These are phyloP conservation scores for Ceratina australensis DNA, from an alignment of 1,140 invertebrate species.

Conservation along the genomic window DNA sequence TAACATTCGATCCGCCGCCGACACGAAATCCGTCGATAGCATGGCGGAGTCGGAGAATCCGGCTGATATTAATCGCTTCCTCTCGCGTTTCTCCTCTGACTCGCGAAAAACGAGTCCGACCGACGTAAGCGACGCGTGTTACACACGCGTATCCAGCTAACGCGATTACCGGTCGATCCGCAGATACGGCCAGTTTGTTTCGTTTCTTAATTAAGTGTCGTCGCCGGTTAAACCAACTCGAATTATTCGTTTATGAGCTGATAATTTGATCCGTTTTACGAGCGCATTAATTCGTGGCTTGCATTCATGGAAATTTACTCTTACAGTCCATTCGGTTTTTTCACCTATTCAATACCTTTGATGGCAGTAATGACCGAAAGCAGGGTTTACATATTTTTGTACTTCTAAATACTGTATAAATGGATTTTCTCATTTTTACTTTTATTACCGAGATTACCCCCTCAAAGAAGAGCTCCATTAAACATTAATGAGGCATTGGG, in stretches of 20 bases:
- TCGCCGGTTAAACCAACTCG: neutral
- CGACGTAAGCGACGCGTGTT: neutral
- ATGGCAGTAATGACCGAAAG: no score
- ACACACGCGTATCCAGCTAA: slow-evolving; percentile 3
- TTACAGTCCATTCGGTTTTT: no score
- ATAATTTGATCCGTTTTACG: slow-evolving; percentile 13
- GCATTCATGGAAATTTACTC: neutral
- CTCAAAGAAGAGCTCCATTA: no score
- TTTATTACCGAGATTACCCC: no score
- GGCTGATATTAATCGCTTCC: neutral
- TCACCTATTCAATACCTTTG: no score
- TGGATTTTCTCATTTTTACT: no score
- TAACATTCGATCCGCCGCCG: slow-evolving; percentile 42
- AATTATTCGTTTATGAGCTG: slow-evolving; percentile 2
- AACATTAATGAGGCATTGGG: no score
- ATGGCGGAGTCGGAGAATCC: slow-evolving; percentile 32
- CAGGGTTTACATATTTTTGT: no score
- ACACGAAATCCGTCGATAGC: slow-evolving; percentile 34
- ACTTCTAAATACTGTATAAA: no score
- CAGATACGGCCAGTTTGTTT: slow-evolving; percentile 5
- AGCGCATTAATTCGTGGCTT: neutral
- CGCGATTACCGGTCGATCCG: neutral
- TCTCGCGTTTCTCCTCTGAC: neutral
- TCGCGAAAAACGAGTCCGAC: neutral
- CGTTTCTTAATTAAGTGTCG: slow-evolving; percentile 33